phyloP scores from a whole-genome alignment of 2,797 vertebrate species.

The Toxotes lorentzi region DNA sequence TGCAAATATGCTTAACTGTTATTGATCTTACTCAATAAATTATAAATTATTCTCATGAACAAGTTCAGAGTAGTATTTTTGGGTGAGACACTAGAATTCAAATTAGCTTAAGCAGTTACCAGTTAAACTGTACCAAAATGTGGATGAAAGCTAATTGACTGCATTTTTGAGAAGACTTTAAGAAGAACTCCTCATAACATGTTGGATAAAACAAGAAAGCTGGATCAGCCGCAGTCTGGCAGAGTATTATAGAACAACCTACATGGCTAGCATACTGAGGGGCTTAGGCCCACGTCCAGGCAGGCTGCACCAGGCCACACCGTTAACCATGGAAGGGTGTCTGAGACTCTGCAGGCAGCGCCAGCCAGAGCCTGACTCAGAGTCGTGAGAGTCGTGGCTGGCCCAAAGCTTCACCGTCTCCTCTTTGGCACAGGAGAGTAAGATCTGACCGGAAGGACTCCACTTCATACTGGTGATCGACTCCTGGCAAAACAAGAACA shows the following conservation, averaged over 20 bases:
- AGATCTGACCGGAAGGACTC: conserved; percentile 91
- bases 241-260: conserved; percentile 50
- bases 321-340: conserved; percentile 91
- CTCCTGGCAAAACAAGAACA: conserved; percentile 82
- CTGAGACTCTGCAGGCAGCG: conserved; percentile 88
- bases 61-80: too few relatives aligned
- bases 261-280: conserved; percentile 93
- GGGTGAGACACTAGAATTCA: too few relatives aligned
- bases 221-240: neutral
- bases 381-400: conserved; percentile 43
- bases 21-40: neutral
- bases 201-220: neutral
- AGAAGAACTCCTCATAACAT: neutral
- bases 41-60: too few relatives aligned
- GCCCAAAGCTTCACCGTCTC: conserved; percentile 95
- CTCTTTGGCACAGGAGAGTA: conserved; percentile 97
- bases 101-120: too few relatives aligned
- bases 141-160: too few relatives aligned
- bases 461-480: conserved; percentile 92
- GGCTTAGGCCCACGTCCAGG: conserved; percentile 87
- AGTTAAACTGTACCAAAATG: too few relatives aligned
- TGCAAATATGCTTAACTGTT: neutral
- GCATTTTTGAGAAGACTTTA: too few relatives aligned
- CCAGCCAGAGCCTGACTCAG: conserved; percentile 85
- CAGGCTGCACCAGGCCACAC: conserved; percentile 91